Conservation (phyloP, 2,888 invertebrate species). For the Agrochola macilenta region DNA sequence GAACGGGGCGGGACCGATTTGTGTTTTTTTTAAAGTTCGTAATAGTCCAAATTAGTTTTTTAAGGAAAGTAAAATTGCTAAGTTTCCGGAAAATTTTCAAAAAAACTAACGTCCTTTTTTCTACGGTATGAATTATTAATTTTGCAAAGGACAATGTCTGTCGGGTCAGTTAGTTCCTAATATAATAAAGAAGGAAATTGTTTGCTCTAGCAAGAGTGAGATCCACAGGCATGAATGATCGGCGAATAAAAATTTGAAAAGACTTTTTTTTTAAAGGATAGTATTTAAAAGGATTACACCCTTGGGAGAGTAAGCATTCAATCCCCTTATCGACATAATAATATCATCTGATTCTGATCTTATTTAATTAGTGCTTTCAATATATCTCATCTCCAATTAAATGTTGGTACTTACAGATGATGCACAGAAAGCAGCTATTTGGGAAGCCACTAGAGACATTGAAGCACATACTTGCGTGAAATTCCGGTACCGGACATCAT, state of each 20-base stretch:
- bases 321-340: not conserved
- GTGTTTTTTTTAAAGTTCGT: too few species aligned
- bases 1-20: too few species aligned
- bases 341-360: not conserved
- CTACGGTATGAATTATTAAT: too few species aligned
- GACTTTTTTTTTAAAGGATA: not conserved
- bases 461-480: conserved; percentile 82
- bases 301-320: not conserved
- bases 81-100: too few species aligned
- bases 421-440: conserved; percentile 81
- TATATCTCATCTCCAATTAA: not conserved
- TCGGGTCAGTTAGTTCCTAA: not conserved
- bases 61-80: too few species aligned
- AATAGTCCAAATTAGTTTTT: too few species aligned
- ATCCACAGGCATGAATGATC: too few species aligned
- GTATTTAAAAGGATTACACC: too few species aligned
- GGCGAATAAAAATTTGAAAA: not conserved
- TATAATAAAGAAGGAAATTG: not conserved
- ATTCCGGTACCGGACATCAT: conserved; percentile 81
- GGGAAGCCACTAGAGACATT: conserved; percentile 81
- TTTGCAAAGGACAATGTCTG: too few species aligned
- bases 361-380: not conserved
- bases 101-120: too few species aligned
- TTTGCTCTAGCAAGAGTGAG: too few species aligned
- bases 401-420: conserved; percentile 71